These are phyloP conservation scores for Netelia fuscicornis DNA, from an alignment of 2,888 invertebrate species.

Conservation along the genomic window DNA sequence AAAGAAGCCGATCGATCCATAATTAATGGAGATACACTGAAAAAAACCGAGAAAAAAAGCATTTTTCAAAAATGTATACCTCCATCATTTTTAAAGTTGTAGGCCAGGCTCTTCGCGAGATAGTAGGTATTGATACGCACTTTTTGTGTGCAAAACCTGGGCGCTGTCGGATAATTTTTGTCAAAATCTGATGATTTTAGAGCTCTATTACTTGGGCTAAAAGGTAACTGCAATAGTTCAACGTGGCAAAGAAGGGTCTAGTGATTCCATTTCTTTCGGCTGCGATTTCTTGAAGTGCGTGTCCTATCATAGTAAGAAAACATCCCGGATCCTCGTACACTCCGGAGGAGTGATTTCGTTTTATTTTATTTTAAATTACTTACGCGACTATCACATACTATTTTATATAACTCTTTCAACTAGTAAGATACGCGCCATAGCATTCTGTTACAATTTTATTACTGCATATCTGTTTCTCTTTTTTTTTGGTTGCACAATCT, in stretches of 20 bases:
- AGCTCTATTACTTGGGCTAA: too few relatives aligned
- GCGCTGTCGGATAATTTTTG: too few relatives aligned
- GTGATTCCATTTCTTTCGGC: not conserved
- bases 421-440: conserved; percentile 64
- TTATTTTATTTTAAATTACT: conserved; percentile 67
- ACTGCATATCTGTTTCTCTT: conserved; percentile 36
- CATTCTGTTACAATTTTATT: conserved; percentile 72
- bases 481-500: conserved; percentile 41
- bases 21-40: too few relatives aligned
- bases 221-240: conserved; percentile 36
- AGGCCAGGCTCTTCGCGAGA: too few relatives aligned
- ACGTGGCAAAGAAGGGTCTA: not conserved
- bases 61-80: too few relatives aligned
- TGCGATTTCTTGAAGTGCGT: not conserved
- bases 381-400: conserved; percentile 67
- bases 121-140: too few relatives aligned
- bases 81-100: too few relatives aligned
- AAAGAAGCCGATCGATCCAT: too few relatives aligned
- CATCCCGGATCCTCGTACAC: conserved; percentile 33
- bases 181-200: too few relatives aligned
- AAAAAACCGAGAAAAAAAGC: too few relatives aligned
- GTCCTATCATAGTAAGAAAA: not conserved
- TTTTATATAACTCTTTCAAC: conserved; percentile 59
- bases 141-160: too few relatives aligned
- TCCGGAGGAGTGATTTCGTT: conserved; percentile 38